phyloP scores from a whole-genome alignment of 2,113 vertebrate genomes.

The Callipepla squamata region DNA sequence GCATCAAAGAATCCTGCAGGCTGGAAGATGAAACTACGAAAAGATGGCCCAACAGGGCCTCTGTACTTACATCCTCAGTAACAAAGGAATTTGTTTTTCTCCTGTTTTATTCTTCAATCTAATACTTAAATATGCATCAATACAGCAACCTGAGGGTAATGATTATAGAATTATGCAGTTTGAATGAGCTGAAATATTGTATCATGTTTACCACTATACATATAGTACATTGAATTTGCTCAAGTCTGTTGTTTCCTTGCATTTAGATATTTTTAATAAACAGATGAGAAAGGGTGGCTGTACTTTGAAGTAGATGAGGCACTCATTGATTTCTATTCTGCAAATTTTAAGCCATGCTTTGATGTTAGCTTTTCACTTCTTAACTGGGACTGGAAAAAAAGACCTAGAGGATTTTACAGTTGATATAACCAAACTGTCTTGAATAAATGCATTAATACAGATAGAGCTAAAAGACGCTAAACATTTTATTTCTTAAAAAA shows the following conservation, averaged over 20 bases:
- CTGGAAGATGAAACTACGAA: not conserved
- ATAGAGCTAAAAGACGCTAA: conserved; percentile 71
- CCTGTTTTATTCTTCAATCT: conserved; percentile 16
- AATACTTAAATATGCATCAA: conserved; percentile 25
- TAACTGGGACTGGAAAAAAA: conserved; percentile 58
- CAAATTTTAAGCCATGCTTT: conserved; percentile 74
- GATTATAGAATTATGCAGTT: conserved; percentile 14
- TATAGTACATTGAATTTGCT: conserved; percentile 12
- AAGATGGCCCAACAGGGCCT: not conserved
- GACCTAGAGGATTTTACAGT: conserved; percentile 72
- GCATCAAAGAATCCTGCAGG: not conserved
- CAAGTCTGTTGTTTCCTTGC: conserved; percentile 63
- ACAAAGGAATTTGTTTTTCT: not conserved
- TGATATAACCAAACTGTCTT: conserved; percentile 75
- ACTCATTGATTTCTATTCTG: conserved; percentile 71
- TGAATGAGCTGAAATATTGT: conserved; percentile 16
- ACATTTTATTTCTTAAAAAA: conserved; percentile 60
- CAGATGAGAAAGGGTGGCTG: conserved; percentile 50
- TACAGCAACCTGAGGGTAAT: conserved; percentile 33
- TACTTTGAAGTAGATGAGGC: conserved; percentile 76
- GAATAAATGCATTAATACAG: conserved; percentile 77
- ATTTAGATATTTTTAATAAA: conserved; percentile 76
- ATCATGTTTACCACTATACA: not conserved
- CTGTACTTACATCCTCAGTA: not conserved
- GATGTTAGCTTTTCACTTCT: conserved; percentile 74